Evolutionary conservation across 2,797 vertebrate genomes (phyloP).

Genomic region (Geotrypetes seraphini): DNA sequence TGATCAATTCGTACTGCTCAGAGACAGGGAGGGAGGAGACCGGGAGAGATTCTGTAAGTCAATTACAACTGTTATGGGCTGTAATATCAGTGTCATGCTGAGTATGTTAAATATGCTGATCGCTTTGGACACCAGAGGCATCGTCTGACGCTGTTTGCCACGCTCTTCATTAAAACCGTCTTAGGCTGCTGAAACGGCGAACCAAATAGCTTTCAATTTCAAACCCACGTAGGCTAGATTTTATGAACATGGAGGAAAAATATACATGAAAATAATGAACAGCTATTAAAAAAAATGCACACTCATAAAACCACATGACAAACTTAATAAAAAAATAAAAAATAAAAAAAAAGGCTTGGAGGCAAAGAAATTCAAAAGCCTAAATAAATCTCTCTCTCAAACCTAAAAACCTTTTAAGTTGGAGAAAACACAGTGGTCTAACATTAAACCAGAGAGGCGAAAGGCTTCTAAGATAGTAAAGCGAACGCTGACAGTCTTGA

Average conservation of each 20-base stretch:
- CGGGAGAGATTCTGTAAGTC: slow-evolving; percentile 53
- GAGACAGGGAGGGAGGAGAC: slow-evolving; percentile 29
- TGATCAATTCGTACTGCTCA: slow-evolving; percentile 42
- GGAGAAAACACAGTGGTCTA: neutral
- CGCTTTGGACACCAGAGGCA: slow-evolving; percentile 60
- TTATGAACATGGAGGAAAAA: slow-evolving; percentile 31
- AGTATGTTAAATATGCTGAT: slow-evolving; percentile 74
- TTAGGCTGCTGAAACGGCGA: slow-evolving; percentile 26
- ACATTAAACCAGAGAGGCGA: slow-evolving; percentile 13
- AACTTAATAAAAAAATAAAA: slow-evolving; percentile 4
- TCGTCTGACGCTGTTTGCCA: slow-evolving; percentile 53
- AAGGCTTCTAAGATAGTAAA: slow-evolving; percentile 20
- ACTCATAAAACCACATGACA: slow-evolving; percentile 10
- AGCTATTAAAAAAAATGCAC: slow-evolving; percentile 13
- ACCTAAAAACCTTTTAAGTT: neutral
- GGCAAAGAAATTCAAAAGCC: slow-evolving; percentile 20
- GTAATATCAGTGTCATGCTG: slow-evolving; percentile 71
- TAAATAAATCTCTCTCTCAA: neutral
- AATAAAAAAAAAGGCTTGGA: slow-evolving; percentile 2
- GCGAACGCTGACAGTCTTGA: slow-evolving; percentile 32
- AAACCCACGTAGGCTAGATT: slow-evolving; percentile 32
- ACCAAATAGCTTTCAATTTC: slow-evolving; percentile 50
- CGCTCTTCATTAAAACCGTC: slow-evolving; percentile 72
- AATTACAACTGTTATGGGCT: slow-evolving; percentile 65
- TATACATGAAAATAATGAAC: slow-evolving; percentile 33